phyloP scores from a whole-genome alignment of 1,140 invertebrate genomes.

The Bombus fervidus region DNA sequence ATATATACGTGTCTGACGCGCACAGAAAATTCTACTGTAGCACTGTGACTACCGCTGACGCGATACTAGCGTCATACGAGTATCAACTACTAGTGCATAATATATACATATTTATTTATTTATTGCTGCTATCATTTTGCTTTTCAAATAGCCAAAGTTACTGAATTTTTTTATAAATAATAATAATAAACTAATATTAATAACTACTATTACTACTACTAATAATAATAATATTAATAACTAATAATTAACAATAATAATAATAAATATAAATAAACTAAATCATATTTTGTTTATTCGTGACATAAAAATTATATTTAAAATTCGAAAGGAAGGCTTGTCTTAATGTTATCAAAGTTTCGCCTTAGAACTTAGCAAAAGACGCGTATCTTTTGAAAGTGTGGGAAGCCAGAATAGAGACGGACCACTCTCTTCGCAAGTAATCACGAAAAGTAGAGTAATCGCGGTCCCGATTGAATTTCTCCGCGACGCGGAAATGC shows the following conservation, averaged over 20 bases:
- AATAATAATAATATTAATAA: too few species aligned
- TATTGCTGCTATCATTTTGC: too few species aligned
- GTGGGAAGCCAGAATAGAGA: too few species aligned
- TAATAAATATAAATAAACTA: background rate
- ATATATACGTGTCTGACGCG: too few species aligned
- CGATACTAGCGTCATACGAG: background rate
- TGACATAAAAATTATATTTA: background rate
- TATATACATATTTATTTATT: too few species aligned
- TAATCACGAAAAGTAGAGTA: background rate
- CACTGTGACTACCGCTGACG: background rate
- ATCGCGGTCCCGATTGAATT: slow-evolving; percentile 24
- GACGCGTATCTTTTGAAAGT: background rate
- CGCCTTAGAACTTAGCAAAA: background rate
- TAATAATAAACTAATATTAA: background rate
- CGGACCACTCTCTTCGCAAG: background rate
- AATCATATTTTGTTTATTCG: too few species aligned
- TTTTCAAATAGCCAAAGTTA: background rate
- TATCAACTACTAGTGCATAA: too few species aligned
- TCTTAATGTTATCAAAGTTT: background rate
- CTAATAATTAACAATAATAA: too few species aligned
- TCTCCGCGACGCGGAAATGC: slow-evolving; percentile 11
- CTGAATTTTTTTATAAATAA: background rate
- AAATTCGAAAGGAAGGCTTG: background rate
- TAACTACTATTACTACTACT: background rate
- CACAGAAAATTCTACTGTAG: background rate